Conservation (phyloP, 2,888 invertebrate species). For the Cerastis rubricosa region DNA sequence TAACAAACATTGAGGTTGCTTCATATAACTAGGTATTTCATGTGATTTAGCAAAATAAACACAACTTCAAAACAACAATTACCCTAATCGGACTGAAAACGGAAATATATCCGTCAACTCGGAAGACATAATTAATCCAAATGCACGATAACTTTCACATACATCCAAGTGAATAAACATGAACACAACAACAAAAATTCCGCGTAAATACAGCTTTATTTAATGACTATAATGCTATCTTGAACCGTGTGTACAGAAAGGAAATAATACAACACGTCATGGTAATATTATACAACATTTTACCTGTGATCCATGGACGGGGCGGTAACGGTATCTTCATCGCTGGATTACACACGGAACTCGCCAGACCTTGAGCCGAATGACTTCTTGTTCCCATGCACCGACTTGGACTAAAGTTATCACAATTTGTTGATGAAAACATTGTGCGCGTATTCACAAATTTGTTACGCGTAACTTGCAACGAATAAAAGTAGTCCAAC, state of each 20-base stretch:
- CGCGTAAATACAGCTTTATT: constrained; percentile 37
- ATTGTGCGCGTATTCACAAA: constrained; percentile 71
- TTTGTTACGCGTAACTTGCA: constrained; percentile 72
- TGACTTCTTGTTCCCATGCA: constrained; percentile 81
- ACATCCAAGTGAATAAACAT: constrained; percentile 27
- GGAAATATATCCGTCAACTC: constrained; percentile 14
- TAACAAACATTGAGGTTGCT: constrained; percentile 22
- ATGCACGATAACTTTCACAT: constrained; percentile 47
- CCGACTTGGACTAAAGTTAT: constrained; percentile 69
- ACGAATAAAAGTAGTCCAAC: constrained; percentile 81
- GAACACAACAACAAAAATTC: constrained; percentile 40
- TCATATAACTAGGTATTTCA: neutral
- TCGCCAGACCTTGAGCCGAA: constrained; percentile 86
- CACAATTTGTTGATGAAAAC: constrained; percentile 77
- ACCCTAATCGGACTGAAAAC: constrained; percentile 21
- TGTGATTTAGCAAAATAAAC: constrained; percentile 13
- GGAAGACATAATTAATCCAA: constrained; percentile 25
- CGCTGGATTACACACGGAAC: constrained; percentile 80
- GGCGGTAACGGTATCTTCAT: constrained; percentile 90
- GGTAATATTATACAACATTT: constrained; percentile 62
- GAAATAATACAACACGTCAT: constrained; percentile 40
- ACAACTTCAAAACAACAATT: constrained; percentile 30
- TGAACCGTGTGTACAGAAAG: neutral
- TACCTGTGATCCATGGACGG: constrained; percentile 88
- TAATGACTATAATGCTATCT: neutral